A percentile compares a stretch with the other conserved stretches of the same genome.
These are phyloP conservation scores for Trinectes maculatus DNA, from an alignment of 2,113 vertebrate genomes.

Conservation along the genomic window DNA sequence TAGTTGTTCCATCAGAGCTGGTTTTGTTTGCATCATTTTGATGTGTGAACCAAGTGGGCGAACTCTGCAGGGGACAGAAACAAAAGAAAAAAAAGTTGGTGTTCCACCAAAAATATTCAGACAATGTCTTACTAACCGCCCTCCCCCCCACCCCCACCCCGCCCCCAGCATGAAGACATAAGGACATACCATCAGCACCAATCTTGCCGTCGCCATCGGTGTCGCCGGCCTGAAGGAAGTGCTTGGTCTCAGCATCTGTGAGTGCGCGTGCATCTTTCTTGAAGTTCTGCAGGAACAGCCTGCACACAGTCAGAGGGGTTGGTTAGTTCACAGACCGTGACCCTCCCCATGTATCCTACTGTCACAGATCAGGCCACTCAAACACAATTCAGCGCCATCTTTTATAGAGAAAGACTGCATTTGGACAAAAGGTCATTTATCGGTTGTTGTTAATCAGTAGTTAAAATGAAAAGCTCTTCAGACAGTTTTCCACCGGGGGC, in stretches of 20 bases:
- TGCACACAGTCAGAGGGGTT: slow-evolving; percentile 21
- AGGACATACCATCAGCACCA: slow-evolving; percentile 77
- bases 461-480: background rate
- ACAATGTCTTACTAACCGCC: too few species aligned
- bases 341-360: background rate
- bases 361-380: too few species aligned
- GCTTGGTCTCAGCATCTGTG: slow-evolving; percentile 80
- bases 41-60: slow-evolving; percentile 80
- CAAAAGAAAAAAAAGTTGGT: too few species aligned
- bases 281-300: slow-evolving; percentile 86
- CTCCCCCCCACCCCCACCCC: too few species aligned
- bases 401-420: too few species aligned
- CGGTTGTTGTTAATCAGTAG: too few species aligned
- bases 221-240: slow-evolving; percentile 82
- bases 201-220: slow-evolving; percentile 85
- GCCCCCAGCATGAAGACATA: too few species aligned
- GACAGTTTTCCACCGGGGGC: background rate
- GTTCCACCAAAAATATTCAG: too few species aligned
- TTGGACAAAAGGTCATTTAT: too few species aligned
- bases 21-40: slow-evolving; percentile 79
- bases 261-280: slow-evolving; percentile 71
- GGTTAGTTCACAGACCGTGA: background rate
- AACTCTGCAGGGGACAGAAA: slow-evolving; percentile 85
- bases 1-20: slow-evolving; percentile 82
- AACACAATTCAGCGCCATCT: background rate